Base-by-base conservation (phyloP, 1,140 invertebrate species). In the Octopus bimaculoides region DNA sequence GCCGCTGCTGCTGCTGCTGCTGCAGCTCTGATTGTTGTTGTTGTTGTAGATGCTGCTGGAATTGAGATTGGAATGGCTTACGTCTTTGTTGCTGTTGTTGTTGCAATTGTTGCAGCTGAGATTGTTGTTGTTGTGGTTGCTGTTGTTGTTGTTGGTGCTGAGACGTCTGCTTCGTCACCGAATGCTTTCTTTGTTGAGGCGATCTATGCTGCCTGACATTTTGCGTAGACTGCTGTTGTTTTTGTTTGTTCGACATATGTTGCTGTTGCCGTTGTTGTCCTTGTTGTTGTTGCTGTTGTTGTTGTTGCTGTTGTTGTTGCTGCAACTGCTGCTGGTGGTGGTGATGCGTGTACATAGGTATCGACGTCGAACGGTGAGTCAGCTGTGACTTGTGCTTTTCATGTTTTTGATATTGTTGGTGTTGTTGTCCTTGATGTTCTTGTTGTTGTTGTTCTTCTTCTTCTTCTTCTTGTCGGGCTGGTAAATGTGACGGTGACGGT, bases 1-100 rank as follows among this genome's bases (percentile, higher is more conserved):
- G 66, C 26, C 66, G 66, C 66, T 71, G 66, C 66, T 71, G 66
- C 66, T n/a, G 66, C 66, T 71, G 66, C 66, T 71, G 66, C 66
- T 71, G 66, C 14, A n/a, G 66, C 26, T 71, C 17, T 71, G 17
- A 20, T 14, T 71, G 66, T 71, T 71, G 66, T 71, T 71, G 66
- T 71, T 61, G 56, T 1, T 12, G 56, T 4, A 2, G 56, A 1
- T 61, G 56, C 17, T 61, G 56, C 17, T 61, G 56, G 9, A 12
- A 17, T 61, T 71, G 66, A n/a, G 17, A 20, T 71, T 71, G 66
- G 17, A n/a, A 20, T 14, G 6, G 66, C 26, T 6, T 9, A 20
- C 26, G 66, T 14, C 26, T 14, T n/a, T 71, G 66, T 14, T 71
- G 66, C 17, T 71, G 66, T 6, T 12, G 66, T 1, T 71, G 26